Percentiles rank a stretch among this genome's conserved stretches.
These are phyloP conservation scores for Etia nguti DNA, from an alignment of 2,113 vertebrate species.

Conservation along the genomic window DNA sequence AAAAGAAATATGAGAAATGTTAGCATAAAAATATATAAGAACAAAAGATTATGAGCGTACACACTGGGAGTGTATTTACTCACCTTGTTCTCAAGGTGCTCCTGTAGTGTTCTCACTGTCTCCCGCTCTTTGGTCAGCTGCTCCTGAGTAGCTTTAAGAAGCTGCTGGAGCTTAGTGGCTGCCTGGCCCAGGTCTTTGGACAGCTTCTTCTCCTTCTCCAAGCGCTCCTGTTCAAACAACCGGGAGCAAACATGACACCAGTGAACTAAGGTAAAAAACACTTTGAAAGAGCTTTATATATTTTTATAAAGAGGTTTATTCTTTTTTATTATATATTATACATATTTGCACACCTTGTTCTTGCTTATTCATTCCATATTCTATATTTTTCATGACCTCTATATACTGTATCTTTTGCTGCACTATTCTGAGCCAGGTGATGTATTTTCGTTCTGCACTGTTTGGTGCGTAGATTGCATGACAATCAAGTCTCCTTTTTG, in stretches of 20 bases:
- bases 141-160: slow-evolving; percentile 84
- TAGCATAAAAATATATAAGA: background rate
- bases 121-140: slow-evolving; percentile 86
- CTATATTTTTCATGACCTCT: background rate
- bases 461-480: background rate
- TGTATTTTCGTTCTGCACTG: background rate
- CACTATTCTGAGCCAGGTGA: background rate
- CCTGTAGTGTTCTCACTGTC: slow-evolving; percentile 78
- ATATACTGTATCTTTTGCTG: background rate
- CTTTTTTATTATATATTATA: background rate
- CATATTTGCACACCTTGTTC: background rate
- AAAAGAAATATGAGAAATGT: background rate
- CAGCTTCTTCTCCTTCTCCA: slow-evolving; percentile 91
- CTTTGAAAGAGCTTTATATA: background rate
- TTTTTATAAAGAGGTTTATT: background rate
- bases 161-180: slow-evolving; percentile 88
- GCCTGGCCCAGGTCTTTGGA: slow-evolving; percentile 85
- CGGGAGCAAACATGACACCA: background rate
- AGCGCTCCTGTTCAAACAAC: slow-evolving; percentile 74
- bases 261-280: background rate
- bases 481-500: background rate
- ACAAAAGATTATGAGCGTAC: background rate
- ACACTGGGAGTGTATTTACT: background rate
- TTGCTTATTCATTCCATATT: background rate
- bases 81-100: slow-evolving; percentile 79